These are phyloP conservation scores for Drosophila incognita DNA, from an alignment of 2,888 invertebrate genomes.

Conservation along the genomic window DNA sequence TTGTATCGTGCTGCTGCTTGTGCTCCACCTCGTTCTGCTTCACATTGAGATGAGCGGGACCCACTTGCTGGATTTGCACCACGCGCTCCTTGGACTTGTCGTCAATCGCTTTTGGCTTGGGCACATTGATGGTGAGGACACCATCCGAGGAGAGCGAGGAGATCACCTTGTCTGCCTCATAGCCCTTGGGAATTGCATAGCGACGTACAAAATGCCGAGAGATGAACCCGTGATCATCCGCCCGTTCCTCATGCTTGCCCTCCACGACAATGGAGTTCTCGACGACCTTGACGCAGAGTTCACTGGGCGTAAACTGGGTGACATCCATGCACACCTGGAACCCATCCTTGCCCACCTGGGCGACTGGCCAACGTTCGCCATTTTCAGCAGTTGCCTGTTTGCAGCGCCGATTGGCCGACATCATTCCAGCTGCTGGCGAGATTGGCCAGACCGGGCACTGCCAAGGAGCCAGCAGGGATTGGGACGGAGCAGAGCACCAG, in stretches of 20 bases:
- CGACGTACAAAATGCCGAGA: constrained; percentile 91
- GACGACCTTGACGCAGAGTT: constrained; percentile 91
- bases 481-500: constrained; percentile 5
- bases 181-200: constrained; percentile 91
- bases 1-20: constrained; percentile 5
- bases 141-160: constrained; percentile 92
- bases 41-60: constrained; percentile 85
- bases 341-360: constrained; percentile 87
- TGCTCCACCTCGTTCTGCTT: constrained; percentile 56
- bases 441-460: constrained; percentile 55
- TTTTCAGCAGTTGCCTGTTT: constrained; percentile 32
- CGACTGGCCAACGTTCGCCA: constrained; percentile 24
- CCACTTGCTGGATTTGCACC: constrained; percentile 88
- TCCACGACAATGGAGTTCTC: constrained; percentile 90
- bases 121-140: constrained; percentile 89
- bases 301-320: constrained; percentile 91
- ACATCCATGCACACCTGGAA: constrained; percentile 91
- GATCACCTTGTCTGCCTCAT: constrained; percentile 90
- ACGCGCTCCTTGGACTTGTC: constrained; percentile 84
- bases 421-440: constrained; percentile 42
- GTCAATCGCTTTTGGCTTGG: constrained; percentile 86
- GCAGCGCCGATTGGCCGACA: constrained; percentile 44
- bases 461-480: constrained; percentile 48
- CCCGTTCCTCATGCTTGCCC: constrained; percentile 91
- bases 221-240: constrained; percentile 90